Percentiles rank a stretch among this genome's conserved stretches.
These are phyloP conservation scores for Otolemur crassicaudatus DNA, from an alignment of 2,797 vertebrate genomes.

Conservation along the genomic window DNA sequence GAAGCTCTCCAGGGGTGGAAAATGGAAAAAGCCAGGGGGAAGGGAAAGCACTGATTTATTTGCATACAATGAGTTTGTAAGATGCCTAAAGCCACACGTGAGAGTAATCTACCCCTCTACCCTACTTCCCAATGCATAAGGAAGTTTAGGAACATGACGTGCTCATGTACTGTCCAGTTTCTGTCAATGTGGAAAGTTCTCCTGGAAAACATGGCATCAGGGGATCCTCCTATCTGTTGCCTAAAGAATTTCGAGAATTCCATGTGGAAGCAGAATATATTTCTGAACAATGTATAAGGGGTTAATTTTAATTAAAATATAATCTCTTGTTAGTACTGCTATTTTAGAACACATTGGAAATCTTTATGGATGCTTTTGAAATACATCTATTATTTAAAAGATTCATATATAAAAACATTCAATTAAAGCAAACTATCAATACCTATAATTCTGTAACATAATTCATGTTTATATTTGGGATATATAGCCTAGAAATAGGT, in stretches of 20 bases:
- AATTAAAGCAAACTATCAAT: background rate
- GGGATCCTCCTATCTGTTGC: background rate
- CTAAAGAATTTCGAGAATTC: slow-evolving; percentile 4
- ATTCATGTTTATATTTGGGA: background rate
- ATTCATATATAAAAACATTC: background rate
- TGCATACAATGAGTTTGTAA: background rate
- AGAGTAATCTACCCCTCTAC: background rate
- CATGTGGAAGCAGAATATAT: background rate
- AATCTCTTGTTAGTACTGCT: background rate
- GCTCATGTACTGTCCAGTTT: background rate
- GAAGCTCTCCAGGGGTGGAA: background rate
- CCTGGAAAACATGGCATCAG: background rate
- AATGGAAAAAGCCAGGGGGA: background rate
- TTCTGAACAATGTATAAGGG: background rate
- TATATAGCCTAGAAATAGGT: background rate
- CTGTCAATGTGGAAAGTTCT: background rate
- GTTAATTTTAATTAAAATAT: slow-evolving; percentile 19
- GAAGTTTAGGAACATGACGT: background rate
- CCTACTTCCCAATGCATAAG: background rate
- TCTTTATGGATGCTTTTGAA: background rate
- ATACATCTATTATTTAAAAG: background rate
- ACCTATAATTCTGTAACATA: background rate
- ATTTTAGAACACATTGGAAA: background rate
- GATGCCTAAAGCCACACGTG: background rate
- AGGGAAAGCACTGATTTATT: background rate